Evolutionary conservation across 2,797 vertebrate genomes (phyloP), one percentile per base, ranked within the genome.

Genomic region (Propithecus deckenii): DNA sequence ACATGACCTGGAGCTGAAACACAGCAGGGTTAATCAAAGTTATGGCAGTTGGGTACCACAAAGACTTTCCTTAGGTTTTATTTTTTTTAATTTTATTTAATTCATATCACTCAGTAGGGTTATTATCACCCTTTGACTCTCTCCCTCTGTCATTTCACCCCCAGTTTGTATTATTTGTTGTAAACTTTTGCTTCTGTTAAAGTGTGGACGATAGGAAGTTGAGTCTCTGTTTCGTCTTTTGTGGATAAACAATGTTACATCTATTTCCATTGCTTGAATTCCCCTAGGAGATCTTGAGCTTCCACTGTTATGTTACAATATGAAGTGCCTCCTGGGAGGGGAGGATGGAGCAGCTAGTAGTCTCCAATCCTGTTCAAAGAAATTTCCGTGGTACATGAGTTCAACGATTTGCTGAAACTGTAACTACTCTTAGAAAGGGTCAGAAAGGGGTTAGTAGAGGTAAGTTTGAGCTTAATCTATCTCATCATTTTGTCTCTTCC

Each of bases 1-100:
- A 94, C 95, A 93, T 97, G 98, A 98, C 98, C 98, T 96, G 76
- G 75, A 97, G 96, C 98, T 98, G 98, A 98, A 98, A 98, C 98
- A 98, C 95, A 98, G 98, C 97, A 97, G 98, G 98, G 98, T 98
- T 99, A 98, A 99, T 99, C 98, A 98, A 98, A 98, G 97, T 98
- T 98, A 98, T 96, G 97, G 98, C 98, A 98, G 97, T 91, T 72
- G 71, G 86, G 89, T 97, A 89, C 94, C 96, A 97, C 95, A 96
- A 96, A 98, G 96, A 91, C 92, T 95, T 98, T 97, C 78, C 94
- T 96, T 93, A 96, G 89, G 96, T 55, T 79, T 98, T 97, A 97
- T 97, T 97, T 97, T 74, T 97, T 84, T 76, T 50, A 17, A 50
- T 88, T 96, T 89, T 43, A 67, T 89, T 94, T 86, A 75, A 98